Evolutionary conservation across 30 jellyfish, hydroid and myxozoan genomes (phyloP).

Genomic region (Phacellophora camtschatica): DNA sequence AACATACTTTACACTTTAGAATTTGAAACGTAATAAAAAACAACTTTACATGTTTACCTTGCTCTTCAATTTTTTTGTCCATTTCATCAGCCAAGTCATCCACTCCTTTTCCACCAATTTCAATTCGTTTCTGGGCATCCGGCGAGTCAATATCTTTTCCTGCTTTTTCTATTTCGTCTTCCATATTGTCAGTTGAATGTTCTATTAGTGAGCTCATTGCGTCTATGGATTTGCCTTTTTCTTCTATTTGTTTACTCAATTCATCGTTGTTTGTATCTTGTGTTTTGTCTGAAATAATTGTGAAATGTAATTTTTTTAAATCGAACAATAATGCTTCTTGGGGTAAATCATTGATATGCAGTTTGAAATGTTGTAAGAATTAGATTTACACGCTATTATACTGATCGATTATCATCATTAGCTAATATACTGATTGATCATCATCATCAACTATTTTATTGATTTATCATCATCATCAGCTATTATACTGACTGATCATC

Average conservation of each 20-base stretch:
- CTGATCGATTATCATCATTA: neutral
- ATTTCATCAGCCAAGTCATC: conserved; percentile 58
- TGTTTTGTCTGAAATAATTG: neutral
- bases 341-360: too few species aligned
- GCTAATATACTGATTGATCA: neutral
- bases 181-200: conserved; percentile 77
- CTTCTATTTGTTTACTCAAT: conserved; percentile 42
- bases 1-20: too few species aligned
- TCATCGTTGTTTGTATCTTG: conserved; percentile 35
- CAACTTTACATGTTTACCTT: conserved; percentile 31
- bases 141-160: conserved; percentile 81
- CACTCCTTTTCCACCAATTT: conserved; percentile 52
- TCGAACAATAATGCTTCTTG: too few species aligned
- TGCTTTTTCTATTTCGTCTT: conserved; percentile 72
- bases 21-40: too few species aligned
- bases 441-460: neutral
- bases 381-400: too few species aligned
- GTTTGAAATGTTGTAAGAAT: too few species aligned
- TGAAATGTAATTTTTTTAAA: neutral
- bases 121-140: conserved; percentile 64
- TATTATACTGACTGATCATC: too few species aligned
- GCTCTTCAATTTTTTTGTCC: conserved; percentile 67
- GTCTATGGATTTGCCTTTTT: conserved; percentile 71
- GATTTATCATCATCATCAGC: neutral
- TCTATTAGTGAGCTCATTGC: conserved; percentile 49